Conservation (phyloP, 2,113 vertebrate species). For the Stegostoma tigrinum region DNA sequence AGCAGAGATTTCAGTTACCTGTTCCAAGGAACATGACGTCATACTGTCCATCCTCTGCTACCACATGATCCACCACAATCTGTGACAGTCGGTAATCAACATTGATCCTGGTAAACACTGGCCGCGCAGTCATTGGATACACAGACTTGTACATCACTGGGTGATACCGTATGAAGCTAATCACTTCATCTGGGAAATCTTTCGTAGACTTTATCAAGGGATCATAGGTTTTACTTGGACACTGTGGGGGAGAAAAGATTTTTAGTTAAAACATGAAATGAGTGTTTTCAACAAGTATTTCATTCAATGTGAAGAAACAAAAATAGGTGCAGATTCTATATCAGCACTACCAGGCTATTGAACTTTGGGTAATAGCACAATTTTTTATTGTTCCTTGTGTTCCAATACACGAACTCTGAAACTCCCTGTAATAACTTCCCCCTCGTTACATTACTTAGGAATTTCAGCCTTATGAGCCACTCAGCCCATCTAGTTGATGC, state of each 20-base stretch:
- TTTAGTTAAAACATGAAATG: neutral
- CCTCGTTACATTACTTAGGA: neutral
- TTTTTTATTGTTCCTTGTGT: neutral
- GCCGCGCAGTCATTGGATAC: constrained; percentile 66
- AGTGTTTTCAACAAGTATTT: neutral
- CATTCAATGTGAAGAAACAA: neutral
- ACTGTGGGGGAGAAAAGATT: constrained; percentile 53
- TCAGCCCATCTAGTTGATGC: neutral
- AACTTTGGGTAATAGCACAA: neutral
- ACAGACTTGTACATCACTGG: constrained; percentile 79
- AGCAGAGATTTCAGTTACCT: constrained; percentile 55
- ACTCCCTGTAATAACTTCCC: neutral
- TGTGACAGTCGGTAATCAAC: constrained; percentile 85
- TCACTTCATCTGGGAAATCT: constrained; percentile 89
- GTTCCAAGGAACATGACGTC: constrained; percentile 95
- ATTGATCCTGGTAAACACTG: constrained; percentile 76
- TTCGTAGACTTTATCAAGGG: constrained; percentile 83
- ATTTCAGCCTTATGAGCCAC: neutral
- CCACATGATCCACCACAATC: constrained; percentile 84
- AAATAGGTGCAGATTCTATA: neutral
- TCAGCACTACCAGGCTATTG: neutral
- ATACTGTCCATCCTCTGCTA: constrained; percentile 89
- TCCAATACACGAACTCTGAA: neutral
- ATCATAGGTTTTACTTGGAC: constrained; percentile 92
- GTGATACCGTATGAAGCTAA: constrained; percentile 83